Percentiles rank a stretch among this genome's conserved stretches.
These are phyloP conservation scores for Reticulitermes speratus DNA, from an alignment of 1,140 invertebrate genomes.

Conservation along the genomic window DNA sequence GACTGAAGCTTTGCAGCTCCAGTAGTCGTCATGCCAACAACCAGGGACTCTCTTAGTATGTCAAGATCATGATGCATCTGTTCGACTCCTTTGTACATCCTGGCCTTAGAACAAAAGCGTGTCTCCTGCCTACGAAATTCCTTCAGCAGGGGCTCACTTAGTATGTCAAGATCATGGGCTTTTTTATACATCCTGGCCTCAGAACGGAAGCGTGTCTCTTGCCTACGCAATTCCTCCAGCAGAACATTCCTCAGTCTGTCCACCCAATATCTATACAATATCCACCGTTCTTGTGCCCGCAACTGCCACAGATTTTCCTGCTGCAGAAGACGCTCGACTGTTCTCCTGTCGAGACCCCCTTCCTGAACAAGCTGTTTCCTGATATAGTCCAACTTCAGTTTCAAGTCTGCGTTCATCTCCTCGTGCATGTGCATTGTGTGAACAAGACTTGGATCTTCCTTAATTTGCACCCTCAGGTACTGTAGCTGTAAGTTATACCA, in stretches of 20 bases:
- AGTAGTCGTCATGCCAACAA: constrained; percentile 77
- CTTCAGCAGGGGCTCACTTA: too few species aligned
- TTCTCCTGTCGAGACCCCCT: background rate
- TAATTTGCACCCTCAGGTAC: background rate
- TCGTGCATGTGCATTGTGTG: background rate
- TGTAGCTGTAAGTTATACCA: background rate
- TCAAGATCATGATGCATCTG: constrained; percentile 44
- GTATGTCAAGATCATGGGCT: too few species aligned
- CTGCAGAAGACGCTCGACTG: background rate
- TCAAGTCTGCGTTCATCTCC: background rate
- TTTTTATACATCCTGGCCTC: too few species aligned
- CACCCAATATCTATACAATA: constrained; percentile 46
- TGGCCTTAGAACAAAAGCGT: too few species aligned
- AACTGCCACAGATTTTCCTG: constrained; percentile 34
- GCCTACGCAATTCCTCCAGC: constrained; percentile 44
- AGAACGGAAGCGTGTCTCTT: constrained; percentile 42
- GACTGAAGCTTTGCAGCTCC: constrained; percentile 67
- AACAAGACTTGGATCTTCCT: background rate
- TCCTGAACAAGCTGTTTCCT: background rate
- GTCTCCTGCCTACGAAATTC: too few species aligned
- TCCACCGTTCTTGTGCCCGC: constrained; percentile 42
- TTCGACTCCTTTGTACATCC: constrained; percentile 44
- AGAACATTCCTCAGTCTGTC: constrained; percentile 43
- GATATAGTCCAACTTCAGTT: background rate
- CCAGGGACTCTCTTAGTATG: constrained; percentile 38